Percentiles rank a stretch among this genome's conserved stretches.
Evolutionary conservation across 2,113 vertebrate genomes (phyloP).

Genomic region (Empidonax alnorum): DNA sequence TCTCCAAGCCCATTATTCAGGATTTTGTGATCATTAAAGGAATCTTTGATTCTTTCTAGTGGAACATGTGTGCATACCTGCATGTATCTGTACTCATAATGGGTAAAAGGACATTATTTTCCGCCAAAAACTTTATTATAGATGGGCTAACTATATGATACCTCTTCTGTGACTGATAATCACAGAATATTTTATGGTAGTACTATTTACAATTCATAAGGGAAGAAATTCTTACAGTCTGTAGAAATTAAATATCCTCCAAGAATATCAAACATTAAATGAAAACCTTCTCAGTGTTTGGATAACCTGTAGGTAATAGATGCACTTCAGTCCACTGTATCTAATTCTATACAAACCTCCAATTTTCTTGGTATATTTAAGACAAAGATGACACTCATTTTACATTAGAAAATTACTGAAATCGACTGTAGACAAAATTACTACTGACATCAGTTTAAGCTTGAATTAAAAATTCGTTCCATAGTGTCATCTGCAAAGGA

Average conservation of each 20-base stretch:
- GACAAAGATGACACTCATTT: neutral
- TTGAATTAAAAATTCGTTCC: neutral
- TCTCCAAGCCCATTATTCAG: neutral
- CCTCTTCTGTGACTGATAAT: neutral
- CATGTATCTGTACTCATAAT: neutral
- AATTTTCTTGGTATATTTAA: neutral
- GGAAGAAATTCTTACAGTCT: neutral
- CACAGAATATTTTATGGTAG: neutral
- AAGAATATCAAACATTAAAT: neutral
- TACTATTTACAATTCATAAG: neutral
- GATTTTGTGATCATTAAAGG: slow-evolving; percentile 22
- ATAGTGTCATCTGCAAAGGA: neutral
- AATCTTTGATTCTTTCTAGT: slow-evolving; percentile 4
- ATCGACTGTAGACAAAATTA: neutral
- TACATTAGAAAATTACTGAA: neutral
- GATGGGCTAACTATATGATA: neutral
- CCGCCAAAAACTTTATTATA: neutral
- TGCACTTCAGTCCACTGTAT: neutral
- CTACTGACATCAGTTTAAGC: neutral
- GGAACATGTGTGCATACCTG: neutral
- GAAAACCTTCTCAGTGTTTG: neutral
- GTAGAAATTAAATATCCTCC: neutral
- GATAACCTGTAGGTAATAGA: neutral
- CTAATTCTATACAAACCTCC: neutral
- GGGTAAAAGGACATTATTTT: neutral